A percentile compares a stretch with the other conserved stretches of the same genome.
Evolutionary conservation across 2,113 vertebrate species (phyloP).

Genomic region (Syngnathus floridae): DNA sequence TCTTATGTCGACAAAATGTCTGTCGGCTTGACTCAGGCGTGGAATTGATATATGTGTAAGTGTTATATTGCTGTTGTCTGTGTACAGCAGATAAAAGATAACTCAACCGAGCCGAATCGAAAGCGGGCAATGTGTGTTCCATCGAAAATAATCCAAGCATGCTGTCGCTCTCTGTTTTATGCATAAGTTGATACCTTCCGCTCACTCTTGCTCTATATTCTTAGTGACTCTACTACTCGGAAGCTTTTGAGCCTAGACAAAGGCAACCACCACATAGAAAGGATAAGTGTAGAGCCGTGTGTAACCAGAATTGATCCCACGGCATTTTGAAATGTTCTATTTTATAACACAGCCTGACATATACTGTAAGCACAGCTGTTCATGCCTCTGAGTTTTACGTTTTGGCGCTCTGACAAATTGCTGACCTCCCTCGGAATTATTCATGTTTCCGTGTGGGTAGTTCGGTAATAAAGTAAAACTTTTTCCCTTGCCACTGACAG

Average conservation of each 20-base stretch:
- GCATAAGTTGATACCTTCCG: constrained; percentile 22
- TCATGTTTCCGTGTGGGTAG: neutral
- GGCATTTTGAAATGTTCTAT: constrained; percentile 25
- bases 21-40: constrained; percentile 13
- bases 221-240: constrained; percentile 26
- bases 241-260: constrained; percentile 50
- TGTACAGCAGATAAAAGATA: constrained; percentile 16
- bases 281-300: constrained; percentile 33
- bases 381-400: neutral
- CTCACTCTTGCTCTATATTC: constrained; percentile 8
- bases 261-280: constrained; percentile 39
- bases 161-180: neutral
- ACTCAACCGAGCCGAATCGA: neutral
- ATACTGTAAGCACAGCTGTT: neutral
- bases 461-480: neutral
- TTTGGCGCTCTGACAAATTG: constrained; percentile 3
- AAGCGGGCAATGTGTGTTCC: neutral
- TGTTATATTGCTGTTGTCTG: constrained; percentile 3
- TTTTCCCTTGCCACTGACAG: neutral
- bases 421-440: neutral
- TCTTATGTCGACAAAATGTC: constrained; percentile 51
- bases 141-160: constrained; percentile 15
- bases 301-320: constrained; percentile 44
- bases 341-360: constrained; percentile 6
- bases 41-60: neutral